Base-by-base conservation (phyloP, 1,140 invertebrate species). In the Caenorhabditis brenneri region DNA sequence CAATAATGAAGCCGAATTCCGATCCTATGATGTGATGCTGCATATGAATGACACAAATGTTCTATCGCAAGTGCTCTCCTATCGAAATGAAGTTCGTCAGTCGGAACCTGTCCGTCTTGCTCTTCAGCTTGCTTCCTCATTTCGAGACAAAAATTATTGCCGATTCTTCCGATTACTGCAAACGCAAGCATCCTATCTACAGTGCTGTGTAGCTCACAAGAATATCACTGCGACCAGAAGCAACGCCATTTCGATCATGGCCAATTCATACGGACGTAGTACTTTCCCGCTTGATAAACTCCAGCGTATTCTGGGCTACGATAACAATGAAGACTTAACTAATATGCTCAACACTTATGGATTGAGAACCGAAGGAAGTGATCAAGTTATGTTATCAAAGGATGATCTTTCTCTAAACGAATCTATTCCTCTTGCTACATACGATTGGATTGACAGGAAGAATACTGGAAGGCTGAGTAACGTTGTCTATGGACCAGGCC, bases 21-120 rank as follows among this genome's bases (percentile, higher is more conserved):
- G 95, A 29, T 94, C 94, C 1, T 99, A 99, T 90, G 94, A 98
- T 79, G 94, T 98, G 7, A 91, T 99, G 12, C 92, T 99, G 42
- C 97, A 98, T 92, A 92, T 99, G n/a, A 95, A 95, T 81, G 94
- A 97, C 90, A 94, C 95, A 0, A 96, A 96, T 91, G 96, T 96
- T 86, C 93, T 97, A 88, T 95, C 95, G 94, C 95, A 86, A 78
- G 82, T 86, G 4, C 69, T 81, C 27, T 60, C 79, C 2, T 82
- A 85, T 33, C 79, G 83, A 6, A 53, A 16, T 19, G 80, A 82
- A 53, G 83, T 86, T 31, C 79, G 85, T n/a, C 79, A 81, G 39
- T 79, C 83, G 10, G 6, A 31, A 29, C 12, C 22, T 6, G 80
- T 99, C 1, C 93, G 93, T 81, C 95, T 95, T 89, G 95, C 95